These are phyloP conservation scores for Sinelater perroti DNA, from an alignment of 2,888 invertebrate genomes.

Conservation along the genomic window DNA sequence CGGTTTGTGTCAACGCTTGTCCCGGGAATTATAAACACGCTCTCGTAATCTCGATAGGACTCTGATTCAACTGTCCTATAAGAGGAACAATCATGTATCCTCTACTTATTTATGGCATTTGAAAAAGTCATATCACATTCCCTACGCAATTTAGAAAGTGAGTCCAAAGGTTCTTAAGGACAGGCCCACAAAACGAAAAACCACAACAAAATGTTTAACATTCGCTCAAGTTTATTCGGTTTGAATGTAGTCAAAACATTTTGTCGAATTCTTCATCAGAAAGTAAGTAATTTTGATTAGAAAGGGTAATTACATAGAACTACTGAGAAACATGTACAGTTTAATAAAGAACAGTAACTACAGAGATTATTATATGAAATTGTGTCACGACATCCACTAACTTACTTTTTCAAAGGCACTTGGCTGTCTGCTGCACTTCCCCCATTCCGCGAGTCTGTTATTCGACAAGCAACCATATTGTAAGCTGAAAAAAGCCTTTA, in stretches of 20 bases:
- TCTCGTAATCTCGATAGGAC: slow-evolving; percentile 76
- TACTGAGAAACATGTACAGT: slow-evolving; percentile 10
- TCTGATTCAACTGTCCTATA: slow-evolving; percentile 67
- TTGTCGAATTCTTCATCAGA: slow-evolving; percentile 9
- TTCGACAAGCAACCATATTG: slow-evolving; percentile 97
- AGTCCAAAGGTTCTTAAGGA: neutral
- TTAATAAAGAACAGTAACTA: slow-evolving; percentile 10
- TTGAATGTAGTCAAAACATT: slow-evolving; percentile 13
- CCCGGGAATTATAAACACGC: slow-evolving; percentile 77
- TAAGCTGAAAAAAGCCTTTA: slow-evolving; percentile 78
- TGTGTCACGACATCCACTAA: slow-evolving; percentile 48
- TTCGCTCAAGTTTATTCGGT: slow-evolving; percentile 6
- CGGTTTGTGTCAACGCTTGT: slow-evolving; percentile 71
- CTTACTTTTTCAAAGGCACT: slow-evolving; percentile 99
- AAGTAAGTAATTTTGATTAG: slow-evolving; percentile 3
- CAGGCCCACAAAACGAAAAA: slow-evolving; percentile 15
- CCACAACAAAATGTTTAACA: slow-evolving; percentile 19
- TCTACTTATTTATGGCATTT: slow-evolving; percentile 15
- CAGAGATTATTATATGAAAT: slow-evolving; percentile 9
- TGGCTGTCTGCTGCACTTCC: slow-evolving; percentile 84
- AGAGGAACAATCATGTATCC: slow-evolving; percentile 49
- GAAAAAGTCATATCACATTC: slow-evolving; percentile 1
- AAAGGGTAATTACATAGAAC: slow-evolving; percentile 6
- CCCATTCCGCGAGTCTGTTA: slow-evolving; percentile 92
- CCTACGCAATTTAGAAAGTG: slow-evolving; percentile 5